Evolutionary conservation across 2,113 vertebrate genomes (phyloP), one percentile per base, ranked within the genome.

Genomic region (Ailurus styani): DNA sequence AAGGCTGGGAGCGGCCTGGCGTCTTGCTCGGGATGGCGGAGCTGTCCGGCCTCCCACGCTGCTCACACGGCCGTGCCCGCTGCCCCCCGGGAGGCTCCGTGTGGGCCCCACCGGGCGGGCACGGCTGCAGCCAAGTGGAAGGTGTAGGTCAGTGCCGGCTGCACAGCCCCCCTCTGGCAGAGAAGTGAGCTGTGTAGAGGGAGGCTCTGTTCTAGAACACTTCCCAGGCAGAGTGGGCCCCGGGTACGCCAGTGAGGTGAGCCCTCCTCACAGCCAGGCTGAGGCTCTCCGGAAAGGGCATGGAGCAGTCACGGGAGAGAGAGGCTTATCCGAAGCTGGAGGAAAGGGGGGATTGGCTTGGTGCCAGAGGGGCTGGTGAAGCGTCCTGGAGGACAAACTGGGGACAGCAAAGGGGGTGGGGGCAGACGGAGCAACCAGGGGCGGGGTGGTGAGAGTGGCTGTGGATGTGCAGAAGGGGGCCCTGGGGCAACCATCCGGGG

Each of bases 31-130:
- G 60, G 95, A 82, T 55, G 15, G 29, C 60, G 23, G 73, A 57
- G 37, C 60, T 0, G 2, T 87, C 12, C 27, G 70, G 81, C 70
- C 86, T 18, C 75, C 95, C 57, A 20, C 1, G 5, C 40, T 9
- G 21, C 64, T 66, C 47, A 18, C 3, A 0, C 3, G 2, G 11
- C 47, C 0, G 0, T 25, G 52, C 14, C 45, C 7, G 2, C 70
- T 0, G 0, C 50, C 31, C 77, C 55, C 45, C 0, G 0, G 2
- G 25, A 14, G 18, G 14, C 31, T 87, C 20, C 27, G 1, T 0
- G 0, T 2, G 54, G 40, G 52, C 14, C 47, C 68, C 42, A 6
- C 9, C 1, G 27, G 11, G 1, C 84, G 40, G 93, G n/a, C 4
- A 1, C 18, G 54, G 68, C 45, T 5, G n/a, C 52, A 29, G 17